A percentile compares a stretch with the other conserved stretches of the same genome.
Conservation (phyloP, 2,113 vertebrate genomes). For the Sigmodon hispidus region DNA sequence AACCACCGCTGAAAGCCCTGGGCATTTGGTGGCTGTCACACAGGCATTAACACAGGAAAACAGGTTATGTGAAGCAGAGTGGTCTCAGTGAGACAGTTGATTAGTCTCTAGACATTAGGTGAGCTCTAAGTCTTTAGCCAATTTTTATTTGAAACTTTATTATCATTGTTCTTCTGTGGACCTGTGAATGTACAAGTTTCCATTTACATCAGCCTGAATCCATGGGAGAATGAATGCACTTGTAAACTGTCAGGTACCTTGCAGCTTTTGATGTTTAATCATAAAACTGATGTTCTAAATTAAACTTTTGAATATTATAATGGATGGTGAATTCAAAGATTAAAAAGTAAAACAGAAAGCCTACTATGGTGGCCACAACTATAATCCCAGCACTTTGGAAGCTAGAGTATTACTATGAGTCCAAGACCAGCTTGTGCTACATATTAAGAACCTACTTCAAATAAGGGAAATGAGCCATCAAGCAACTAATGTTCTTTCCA, state of each 20-base stretch:
- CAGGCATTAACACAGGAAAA: neutral
- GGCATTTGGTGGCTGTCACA: neutral
- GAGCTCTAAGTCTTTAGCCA: neutral
- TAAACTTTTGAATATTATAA: slow-evolving; percentile 18
- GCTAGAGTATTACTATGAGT: neutral
- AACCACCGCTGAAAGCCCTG: neutral
- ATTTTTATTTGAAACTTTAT: slow-evolving; percentile 40
- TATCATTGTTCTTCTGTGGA: neutral
- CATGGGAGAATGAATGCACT: slow-evolving; percentile 40
- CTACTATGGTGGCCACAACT: neutral
- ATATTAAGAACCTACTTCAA: neutral
- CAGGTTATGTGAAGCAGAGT: neutral
- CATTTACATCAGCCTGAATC: neutral
- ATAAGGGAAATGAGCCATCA: neutral
- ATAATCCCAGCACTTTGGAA: neutral
- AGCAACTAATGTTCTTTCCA: neutral
- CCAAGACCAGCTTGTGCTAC: neutral
- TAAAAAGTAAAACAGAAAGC: neutral
- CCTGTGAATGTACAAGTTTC: neutral
- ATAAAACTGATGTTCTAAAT: slow-evolving; percentile 5
- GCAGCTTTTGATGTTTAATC: neutral
- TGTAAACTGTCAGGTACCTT: neutral
- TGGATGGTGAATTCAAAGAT: slow-evolving; percentile 4
- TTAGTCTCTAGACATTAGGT: neutral
- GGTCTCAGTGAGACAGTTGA: neutral